Base-by-base conservation (phyloP, 2,888 invertebrate species). In the Thysanoteuthis rhombus region DNA sequence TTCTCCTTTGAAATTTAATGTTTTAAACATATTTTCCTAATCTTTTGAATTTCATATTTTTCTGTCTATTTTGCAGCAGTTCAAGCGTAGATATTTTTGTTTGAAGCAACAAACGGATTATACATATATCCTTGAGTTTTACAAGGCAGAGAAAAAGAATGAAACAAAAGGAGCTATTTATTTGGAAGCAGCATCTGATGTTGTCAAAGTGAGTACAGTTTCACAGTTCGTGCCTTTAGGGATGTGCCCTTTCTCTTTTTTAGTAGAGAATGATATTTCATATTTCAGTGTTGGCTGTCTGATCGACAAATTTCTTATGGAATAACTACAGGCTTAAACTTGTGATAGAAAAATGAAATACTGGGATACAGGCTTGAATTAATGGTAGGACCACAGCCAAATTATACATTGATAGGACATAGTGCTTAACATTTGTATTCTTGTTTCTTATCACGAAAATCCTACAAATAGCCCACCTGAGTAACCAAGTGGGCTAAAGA, bases 111-210 rank as follows among this genome's bases (percentile, higher is more conserved):
- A 99, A 97, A 98, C 99, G 52, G 99, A 99, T 97, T 98, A 98
- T 92, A 98, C 99, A 0, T 99, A 99, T 96, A 98, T 98, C 96
- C 97, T 99, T 93, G 99, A 99, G 97, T 98, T 99, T 95, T 98
- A 98, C 97, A 99, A 99, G 97, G 99, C 99, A 97, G 99, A 99
- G 94, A 98, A 98, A 97, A 99, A 97, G 98, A 98, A 45, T 0
- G 99, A 99, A 96, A 98, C 98, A 0, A 99, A 99, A 97, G 98
- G 98, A 95, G 98, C 99, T 75, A 98, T 99, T 96, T 99, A 98
- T 95, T 98, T 99, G 98, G 99, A 99, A 97, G 98, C 99, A 97
- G 99, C 99, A 96, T 98, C 98, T 3, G 98, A 99, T 97, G 98
- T 99, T 95, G 98, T 98, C 94, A 98, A 98, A 97, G 97, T 97